Base-by-base conservation (phyloP, 2,888 invertebrate species). In the Mechanitis messenoides region DNA sequence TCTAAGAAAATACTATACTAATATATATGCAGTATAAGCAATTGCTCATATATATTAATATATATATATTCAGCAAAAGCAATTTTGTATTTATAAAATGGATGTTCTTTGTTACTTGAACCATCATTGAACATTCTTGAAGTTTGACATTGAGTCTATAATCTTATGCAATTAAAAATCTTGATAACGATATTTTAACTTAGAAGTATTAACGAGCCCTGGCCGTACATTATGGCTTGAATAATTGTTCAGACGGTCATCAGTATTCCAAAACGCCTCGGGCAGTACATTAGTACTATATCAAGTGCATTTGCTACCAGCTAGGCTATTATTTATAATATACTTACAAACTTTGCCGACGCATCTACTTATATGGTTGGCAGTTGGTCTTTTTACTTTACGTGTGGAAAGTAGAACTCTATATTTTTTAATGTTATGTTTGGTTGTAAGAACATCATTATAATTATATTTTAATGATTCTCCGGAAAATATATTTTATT, bases 301-400 rank as follows among this genome's bases (percentile, higher is more conserved):
- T 50, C 50, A 50, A 50, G 50, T 50, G 50, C 50, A 50, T 31
- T 50, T 50, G 50, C 50, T 50, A 50, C 50, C 50, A 11, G 50
- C 50, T 50, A 50, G 31, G 31, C 50, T 31, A 50, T 50, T 50
- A 50, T 50, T 50, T 50, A 50, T 50, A 50, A n/a, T 50, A 31
- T 50, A 31, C 31, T 50, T 50, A 50, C 50, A 28, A 50, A 50
- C 50, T 31, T 31, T 31, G 28, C 28, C 7, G 31, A 50, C 31
- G 7, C 11, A 1, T 50, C 6, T n/a, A 50, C 31, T 7, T 50
- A n/a, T 31, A 50, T 50, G 28, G 50, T 31, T 28, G 2, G 47
- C 31, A 20, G 6, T 7, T 50, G 2, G 28, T 50, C 1, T 6
- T 31, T 31, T 28, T 47, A 3, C 50, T 50, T 50, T 50, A 50